These are phyloP conservation scores for Popillia japonica DNA, from an alignment of 1,140 invertebrate species.

Conservation along the genomic window DNA sequence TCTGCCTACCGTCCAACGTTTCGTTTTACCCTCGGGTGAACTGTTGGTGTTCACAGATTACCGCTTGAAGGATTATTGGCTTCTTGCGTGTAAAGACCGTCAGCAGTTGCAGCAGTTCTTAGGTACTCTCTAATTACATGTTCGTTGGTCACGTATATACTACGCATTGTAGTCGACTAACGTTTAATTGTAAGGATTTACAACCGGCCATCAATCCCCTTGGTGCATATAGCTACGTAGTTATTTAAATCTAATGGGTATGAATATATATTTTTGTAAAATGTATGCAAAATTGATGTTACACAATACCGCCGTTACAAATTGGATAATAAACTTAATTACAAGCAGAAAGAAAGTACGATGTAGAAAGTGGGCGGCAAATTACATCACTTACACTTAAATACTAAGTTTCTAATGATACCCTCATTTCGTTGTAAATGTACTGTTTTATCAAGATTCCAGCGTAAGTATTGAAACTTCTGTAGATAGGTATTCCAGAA, in stretches of 20 bases:
- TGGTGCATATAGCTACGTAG: background rate
- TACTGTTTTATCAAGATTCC: no score
- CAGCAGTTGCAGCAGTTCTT: slow-evolving; percentile 10
- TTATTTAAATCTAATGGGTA: background rate
- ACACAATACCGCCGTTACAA: no score
- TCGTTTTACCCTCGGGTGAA: slow-evolving; percentile 17
- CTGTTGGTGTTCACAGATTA: slow-evolving; percentile 32
- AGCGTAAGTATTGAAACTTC: no score
- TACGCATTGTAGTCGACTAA: background rate
- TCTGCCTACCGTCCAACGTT: slow-evolving; percentile 17
- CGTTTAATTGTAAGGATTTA: slow-evolving; percentile 14
- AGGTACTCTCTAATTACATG: slow-evolving; percentile 35
- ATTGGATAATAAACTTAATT: no score
- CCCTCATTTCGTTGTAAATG: no score
- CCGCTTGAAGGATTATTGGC: slow-evolving; percentile 33
- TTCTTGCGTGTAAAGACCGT: slow-evolving; percentile 30
- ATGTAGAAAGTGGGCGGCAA: no score
- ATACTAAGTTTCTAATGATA: no score
- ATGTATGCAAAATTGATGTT: background rate
- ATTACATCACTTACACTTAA: no score
- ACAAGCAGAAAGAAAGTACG: no score
- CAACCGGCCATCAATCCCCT: slow-evolving; percentile 1
- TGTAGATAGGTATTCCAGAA: no score
- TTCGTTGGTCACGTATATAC: slow-evolving; percentile 2
- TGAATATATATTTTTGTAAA: background rate